Evolutionary conservation across 2,888 invertebrate genomes (phyloP).

Genomic region (Carpatolechia fugitivella): DNA sequence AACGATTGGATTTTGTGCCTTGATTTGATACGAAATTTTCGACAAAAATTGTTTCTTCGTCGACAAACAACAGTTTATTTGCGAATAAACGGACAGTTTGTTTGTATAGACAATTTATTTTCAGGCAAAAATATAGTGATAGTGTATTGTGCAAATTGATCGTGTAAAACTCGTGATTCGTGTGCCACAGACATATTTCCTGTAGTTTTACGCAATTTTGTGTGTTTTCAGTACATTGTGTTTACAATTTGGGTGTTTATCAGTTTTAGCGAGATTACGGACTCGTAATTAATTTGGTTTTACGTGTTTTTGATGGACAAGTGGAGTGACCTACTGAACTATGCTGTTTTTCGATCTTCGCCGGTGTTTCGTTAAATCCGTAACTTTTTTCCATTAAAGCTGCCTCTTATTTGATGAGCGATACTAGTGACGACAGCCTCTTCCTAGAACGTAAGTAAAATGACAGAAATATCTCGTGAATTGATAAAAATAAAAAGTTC

Average conservation of each 20-base stretch:
- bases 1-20: background rate
- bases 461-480: background rate
- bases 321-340: background rate
- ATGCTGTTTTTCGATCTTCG: background rate
- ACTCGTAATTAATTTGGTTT: background rate
- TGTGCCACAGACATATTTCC: background rate
- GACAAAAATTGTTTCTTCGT: background rate
- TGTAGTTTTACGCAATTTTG: background rate
- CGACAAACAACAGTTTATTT: background rate
- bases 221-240: background rate
- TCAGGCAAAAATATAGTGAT: background rate
- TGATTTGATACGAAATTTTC: background rate
- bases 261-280: background rate
- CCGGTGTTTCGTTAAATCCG: background rate
- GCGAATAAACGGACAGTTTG: background rate
- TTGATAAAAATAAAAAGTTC: background rate
- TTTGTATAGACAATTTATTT: background rate
- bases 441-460: background rate
- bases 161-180: background rate
- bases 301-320: background rate
- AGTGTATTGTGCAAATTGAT: background rate
- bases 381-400: background rate
- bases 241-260: background rate
- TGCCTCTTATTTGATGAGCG: background rate
- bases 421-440: background rate